A percentile compares a stretch with the other conserved stretches of the same genome.
Conservation (phyloP, 1,140 invertebrate species). For the Heterodera schachtii region DNA sequence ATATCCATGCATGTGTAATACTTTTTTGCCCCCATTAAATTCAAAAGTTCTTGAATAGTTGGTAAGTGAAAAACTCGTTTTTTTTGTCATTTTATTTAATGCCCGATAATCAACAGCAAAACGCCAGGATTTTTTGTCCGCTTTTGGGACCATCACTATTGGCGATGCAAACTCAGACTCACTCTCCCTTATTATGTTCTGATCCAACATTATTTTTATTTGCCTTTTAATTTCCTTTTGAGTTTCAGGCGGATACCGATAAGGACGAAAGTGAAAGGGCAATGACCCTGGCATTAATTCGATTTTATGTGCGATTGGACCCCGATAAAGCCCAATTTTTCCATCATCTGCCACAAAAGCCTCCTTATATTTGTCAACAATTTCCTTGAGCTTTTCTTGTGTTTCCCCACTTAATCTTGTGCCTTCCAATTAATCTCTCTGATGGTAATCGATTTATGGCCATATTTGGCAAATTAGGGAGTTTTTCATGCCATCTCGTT, state of each 20-base stretch:
- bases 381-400: neutral
- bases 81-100: constrained; percentile 19
- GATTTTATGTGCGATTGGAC: neutral
- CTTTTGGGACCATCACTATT: neutral
- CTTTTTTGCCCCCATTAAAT: constrained; percentile 21
- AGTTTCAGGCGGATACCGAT: neutral
- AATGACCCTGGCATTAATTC: neutral
- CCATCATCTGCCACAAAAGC: neutral
- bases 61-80: constrained; percentile 26
- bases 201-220: neutral
- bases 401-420: too few species aligned
- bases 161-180: neutral
- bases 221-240: neutral
- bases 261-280: neutral
- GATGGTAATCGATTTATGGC: too few species aligned
- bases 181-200: constrained; percentile 25
- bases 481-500: too few species aligned
- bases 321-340: neutral
- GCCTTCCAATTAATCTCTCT: too few species aligned
- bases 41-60: constrained; percentile 16
- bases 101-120: neutral
- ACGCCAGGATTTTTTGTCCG: too few species aligned
- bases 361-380: constrained; percentile 5
- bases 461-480: too few species aligned
- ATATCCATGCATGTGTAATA: neutral